Base-by-base conservation (phyloP, 2,113 vertebrate genomes). In the Pachyramphus minor region DNA sequence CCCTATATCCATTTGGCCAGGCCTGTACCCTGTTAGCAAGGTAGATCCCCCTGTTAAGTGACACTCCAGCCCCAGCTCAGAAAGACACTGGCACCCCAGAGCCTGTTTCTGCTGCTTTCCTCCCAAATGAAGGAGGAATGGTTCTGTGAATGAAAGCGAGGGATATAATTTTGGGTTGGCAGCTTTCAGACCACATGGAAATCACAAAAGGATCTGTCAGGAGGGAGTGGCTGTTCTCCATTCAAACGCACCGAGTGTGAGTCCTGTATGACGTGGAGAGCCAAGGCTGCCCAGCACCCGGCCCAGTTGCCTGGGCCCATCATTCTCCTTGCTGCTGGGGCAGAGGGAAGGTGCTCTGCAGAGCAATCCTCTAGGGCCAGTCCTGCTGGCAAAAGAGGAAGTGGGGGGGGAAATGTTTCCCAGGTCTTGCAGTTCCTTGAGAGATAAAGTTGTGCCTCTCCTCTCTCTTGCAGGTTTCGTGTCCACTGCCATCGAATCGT, bases 401-500 rank as follows among this genome's bases (percentile, higher is more conserved):
- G 41, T 5, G 6, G 42, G 35, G 39, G 66, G 39, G 55, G n/a
- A 13, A 37, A 50, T 35, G 15, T 73, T 81, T 84, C 72, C 72
- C 35, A 66, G 39, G 9, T 56, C 58, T 71, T 41, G 28, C n/a
- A 47, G 31, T 78, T 89, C 44, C 79, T 49, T 88, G 88, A 88
- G 45, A 60, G 84, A 71, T 95, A 42, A 89, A 89, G 12, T 20
- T 37, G 7, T 96, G 62, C 89, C 77, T 93, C 59, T 82, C n/a
- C 76, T 90, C 50, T 88, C 89, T 90, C 27, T 64, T 66, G 37
- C 97, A 99, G 99, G 97, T 99, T 99, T 91, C 98, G 99, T 92
- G 98, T 99, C 95, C 98, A 99, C 93, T 99, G 99, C 97, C 99
- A 99, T 97, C 99, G 98, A 88, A 99, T 99, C 24, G 99, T 99